Base-by-base conservation (phyloP, 1,140 invertebrate genomes). In the Penaeus chinensis region DNA sequence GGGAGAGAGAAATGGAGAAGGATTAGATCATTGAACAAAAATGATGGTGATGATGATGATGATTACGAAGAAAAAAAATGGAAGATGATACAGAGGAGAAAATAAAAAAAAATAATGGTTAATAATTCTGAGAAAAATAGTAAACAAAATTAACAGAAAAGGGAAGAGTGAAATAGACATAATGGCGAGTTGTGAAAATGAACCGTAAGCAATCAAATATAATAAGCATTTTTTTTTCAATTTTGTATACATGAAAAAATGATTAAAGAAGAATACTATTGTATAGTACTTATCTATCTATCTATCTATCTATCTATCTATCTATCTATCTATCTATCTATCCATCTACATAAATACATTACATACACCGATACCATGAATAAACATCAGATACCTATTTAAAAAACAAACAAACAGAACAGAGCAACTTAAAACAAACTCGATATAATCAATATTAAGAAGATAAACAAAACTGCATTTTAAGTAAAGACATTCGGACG, bases 311-410 rank as follows among this genome's bases (percentile, higher is more conserved):
- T 42, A 42, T 42, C 37, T 8, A 3, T 5, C 4, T 42, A 42
- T 42, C 37, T 42, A 42, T 42, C 37, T 24, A 77, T 77, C n/a
- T 77, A 22, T 77, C 74, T 77, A 19, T 77, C 74, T 77, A 19
- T 77, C 74, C 27, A 54, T 77, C 20, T 37, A 54, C 54, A 54
- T 8, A 54, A 0, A 54, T 54, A 54, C 16, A 54, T 16, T 8
- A 79, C 22, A n/a, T 5, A 61, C 5, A 42, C 77, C 20, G 65
- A 66, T 60, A 81, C 13, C 19, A n/a, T 11, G n/a, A 81, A 61
- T 62, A 81, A 65, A 42, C 32, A 42, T 42, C 37, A 42, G 2
- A 42, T 42, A 42, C 7, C 37, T 8, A 42, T 4, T 8, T 42
- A 24, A 77, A 10, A 77, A 77, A 77, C 37, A 77, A 42, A 42